Evolutionary conservation across 2,113 vertebrate genomes (phyloP).

Genomic region (Naja naja): DNA sequence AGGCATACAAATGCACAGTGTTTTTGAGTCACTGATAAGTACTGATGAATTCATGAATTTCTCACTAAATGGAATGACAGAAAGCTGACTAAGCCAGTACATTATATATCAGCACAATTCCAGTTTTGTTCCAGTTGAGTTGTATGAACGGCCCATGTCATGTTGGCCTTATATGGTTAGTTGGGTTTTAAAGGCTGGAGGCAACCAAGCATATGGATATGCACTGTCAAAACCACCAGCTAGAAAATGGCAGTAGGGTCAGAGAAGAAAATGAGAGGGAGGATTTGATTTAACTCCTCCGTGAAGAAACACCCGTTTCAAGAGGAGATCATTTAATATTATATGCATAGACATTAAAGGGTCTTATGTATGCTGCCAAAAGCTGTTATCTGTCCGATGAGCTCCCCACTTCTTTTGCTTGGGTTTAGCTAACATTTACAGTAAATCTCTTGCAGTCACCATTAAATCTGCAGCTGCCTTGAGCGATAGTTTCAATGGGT

Average conservation of each 20-base stretch:
- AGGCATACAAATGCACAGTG: not conserved
- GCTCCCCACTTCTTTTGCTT: constrained; percentile 40
- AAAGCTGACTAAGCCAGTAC: not conserved
- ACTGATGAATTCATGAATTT: not conserved
- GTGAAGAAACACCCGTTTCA: not conserved
- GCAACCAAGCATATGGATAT: not conserved
- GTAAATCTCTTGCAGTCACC: constrained; percentile 81
- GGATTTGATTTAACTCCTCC: constrained; percentile 31
- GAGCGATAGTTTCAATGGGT: constrained; percentile 75
- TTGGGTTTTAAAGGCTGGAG: not conserved
- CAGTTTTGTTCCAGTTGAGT: not conserved
- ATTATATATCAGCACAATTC: not conserved
- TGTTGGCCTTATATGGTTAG: not conserved
- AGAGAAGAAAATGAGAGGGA: not conserved
- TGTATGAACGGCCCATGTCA: not conserved
- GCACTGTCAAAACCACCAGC: not conserved
- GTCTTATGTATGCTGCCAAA: constrained; percentile 59
- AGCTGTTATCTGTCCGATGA: constrained; percentile 68
- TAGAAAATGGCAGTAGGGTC: not conserved
- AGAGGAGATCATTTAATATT: constrained; percentile 41
- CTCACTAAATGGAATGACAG: not conserved
- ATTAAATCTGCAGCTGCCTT: constrained; percentile 75
- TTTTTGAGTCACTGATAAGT: not conserved
- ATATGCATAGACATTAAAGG: constrained; percentile 67
- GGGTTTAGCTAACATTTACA: constrained; percentile 76